Percentiles rank a stretch among this genome's conserved stretches.
phyloP scores from a whole-genome alignment of 2,113 vertebrate genomes.

The Spea multiplicata region DNA sequence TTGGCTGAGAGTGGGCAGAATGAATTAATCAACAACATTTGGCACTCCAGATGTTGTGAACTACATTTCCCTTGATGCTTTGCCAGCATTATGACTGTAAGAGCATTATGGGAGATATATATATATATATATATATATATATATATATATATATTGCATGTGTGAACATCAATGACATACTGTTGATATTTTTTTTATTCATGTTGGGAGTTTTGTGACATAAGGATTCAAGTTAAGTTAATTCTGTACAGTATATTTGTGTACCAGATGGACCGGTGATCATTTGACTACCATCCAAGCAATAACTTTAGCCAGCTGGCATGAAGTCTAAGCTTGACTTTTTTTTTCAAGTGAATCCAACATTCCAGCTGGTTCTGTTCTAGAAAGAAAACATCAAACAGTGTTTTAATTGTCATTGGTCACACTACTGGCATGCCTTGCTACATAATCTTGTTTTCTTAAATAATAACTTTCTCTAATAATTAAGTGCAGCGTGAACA shows the following conservation, averaged over 20 bases:
- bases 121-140: no score
- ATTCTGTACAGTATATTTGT: constrained; percentile 22
- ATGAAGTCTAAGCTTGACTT: constrained; percentile 26
- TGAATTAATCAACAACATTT: no score
- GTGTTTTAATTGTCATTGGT: constrained; percentile 38
- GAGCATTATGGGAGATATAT: no score
- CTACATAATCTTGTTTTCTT: constrained; percentile 20
- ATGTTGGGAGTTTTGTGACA: neutral
- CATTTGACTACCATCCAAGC: constrained; percentile 42
- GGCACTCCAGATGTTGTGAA: no score
- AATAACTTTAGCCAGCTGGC: constrained; percentile 45
- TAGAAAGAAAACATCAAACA: constrained; percentile 35
- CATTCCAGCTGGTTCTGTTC: constrained; percentile 36
- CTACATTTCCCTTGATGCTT: no score
- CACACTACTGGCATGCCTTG: constrained; percentile 29
- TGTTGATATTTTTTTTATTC: neutral
- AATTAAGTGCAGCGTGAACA: constrained; percentile 29
- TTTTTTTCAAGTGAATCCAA: constrained; percentile 36
- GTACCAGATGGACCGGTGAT: constrained; percentile 44
- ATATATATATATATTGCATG: no score
- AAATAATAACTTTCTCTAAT: constrained; percentile 43
- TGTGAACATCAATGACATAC: no score
- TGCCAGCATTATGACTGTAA: no score
- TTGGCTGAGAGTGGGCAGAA: no score
- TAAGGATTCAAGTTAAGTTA: constrained; percentile 5